These are phyloP conservation scores for Maniola hyperantus DNA, from an alignment of 2,888 invertebrate genomes.

Conservation along the genomic window DNA sequence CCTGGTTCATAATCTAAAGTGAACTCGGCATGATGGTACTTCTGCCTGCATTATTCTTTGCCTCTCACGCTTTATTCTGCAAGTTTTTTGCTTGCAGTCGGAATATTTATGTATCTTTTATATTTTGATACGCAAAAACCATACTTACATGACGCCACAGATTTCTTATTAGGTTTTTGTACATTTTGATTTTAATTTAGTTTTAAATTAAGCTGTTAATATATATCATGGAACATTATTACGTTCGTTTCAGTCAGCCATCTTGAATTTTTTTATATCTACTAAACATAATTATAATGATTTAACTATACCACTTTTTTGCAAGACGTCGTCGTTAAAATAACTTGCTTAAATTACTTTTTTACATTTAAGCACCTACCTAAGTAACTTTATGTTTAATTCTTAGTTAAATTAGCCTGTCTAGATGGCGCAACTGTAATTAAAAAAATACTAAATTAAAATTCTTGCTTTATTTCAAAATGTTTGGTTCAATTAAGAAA, in stretches of 20 bases:
- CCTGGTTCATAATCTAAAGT: background rate
- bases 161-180: constrained; percentile 1
- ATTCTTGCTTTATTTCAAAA: no score
- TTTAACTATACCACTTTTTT: no score
- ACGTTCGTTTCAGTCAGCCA: background rate
- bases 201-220: constrained; percentile 6
- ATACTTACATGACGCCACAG: background rate
- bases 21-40: background rate
- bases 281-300: no score
- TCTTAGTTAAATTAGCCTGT: background rate
- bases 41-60: background rate
- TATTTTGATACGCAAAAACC: constrained; percentile 13
- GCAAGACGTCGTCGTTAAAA: background rate
- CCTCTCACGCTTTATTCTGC: background rate
- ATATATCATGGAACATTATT: background rate
- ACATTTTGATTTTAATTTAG: background rate
- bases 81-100: constrained; percentile 7
- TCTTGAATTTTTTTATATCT: constrained; percentile 3
- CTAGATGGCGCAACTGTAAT: background rate
- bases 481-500: no score
- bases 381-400: no score
- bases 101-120: constrained; percentile 14
- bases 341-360: background rate
- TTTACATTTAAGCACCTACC: background rate
- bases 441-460: no score